Percentiles rank a stretch among this genome's conserved stretches.
Conservation (phyloP, 2,113 vertebrate genomes). For the Mola mola region DNA sequence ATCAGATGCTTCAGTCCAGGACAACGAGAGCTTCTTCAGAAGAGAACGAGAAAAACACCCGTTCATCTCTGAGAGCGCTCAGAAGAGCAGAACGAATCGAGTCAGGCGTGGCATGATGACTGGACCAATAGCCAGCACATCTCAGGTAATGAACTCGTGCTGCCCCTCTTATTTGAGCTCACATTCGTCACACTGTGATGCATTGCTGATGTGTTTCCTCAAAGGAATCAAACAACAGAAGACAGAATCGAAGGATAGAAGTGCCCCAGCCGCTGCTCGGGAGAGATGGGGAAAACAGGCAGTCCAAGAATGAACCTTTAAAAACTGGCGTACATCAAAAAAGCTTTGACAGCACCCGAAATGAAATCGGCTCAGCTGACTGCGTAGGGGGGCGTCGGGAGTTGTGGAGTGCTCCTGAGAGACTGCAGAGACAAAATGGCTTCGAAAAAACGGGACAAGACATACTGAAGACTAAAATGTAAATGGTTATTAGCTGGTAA, state of each 20-base stretch:
- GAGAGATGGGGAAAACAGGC: conserved; percentile 42
- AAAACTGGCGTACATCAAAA: conserved; percentile 17
- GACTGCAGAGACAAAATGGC: conserved; percentile 20
- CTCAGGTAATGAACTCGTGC: conserved; percentile 76
- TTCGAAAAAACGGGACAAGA: conserved; percentile 31
- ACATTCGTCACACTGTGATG: neutral
- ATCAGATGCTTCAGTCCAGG: conserved; percentile 10
- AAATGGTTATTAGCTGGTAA: conserved; percentile 31
- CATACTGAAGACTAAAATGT: conserved; percentile 44
- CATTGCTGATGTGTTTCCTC: neutral
- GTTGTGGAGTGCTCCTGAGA: conserved; percentile 8
- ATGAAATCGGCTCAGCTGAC: conserved; percentile 4
- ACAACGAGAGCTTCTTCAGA: conserved; percentile 52
- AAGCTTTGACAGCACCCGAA: conserved; percentile 13
- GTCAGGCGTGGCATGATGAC: conserved; percentile 85
- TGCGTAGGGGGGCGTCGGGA: neutral
- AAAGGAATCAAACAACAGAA: conserved; percentile 84
- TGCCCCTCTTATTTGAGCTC: neutral
- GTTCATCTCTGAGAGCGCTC: conserved; percentile 64
- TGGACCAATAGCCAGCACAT: conserved; percentile 79
- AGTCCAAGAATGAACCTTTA: neutral
- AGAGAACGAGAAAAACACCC: conserved; percentile 66
- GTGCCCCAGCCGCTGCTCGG: conserved; percentile 43
- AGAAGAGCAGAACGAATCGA: conserved; percentile 78
- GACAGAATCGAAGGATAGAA: conserved; percentile 58